These are phyloP conservation scores for Centropus unirufus DNA, from an alignment of 2,113 vertebrate genomes.

Conservation along the genomic window DNA sequence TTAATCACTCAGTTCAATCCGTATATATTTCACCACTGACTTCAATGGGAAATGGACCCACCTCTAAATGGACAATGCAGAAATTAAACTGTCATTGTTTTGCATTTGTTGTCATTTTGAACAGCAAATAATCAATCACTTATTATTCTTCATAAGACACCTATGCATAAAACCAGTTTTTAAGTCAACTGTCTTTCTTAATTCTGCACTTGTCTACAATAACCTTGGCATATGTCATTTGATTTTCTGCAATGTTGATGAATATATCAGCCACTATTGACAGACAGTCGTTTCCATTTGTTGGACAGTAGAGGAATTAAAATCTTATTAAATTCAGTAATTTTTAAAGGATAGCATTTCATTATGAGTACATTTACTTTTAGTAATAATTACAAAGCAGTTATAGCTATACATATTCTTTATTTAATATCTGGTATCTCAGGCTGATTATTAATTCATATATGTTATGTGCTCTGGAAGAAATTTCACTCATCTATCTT, in stretches of 20 bases:
- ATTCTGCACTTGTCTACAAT: not conserved
- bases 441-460: not conserved
- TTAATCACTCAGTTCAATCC: not conserved
- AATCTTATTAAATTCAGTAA: not conserved
- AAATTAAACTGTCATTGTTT: not conserved
- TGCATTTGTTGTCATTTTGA: not conserved
- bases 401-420: not conserved
- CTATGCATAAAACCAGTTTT: not conserved
- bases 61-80: not conserved
- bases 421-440: not conserved
- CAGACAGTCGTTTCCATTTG: not conserved
- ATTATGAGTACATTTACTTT: not conserved
- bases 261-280: not conserved
- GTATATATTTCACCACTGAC: not conserved
- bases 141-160: not conserved
- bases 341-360: not conserved
- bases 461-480: not conserved
- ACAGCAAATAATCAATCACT: not conserved
- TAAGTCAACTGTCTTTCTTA: not conserved
- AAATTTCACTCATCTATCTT: not conserved
- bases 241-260: not conserved
- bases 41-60: not conserved
- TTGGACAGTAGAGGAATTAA: not conserved
- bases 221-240: not conserved
- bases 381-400: not conserved